Evolutionary conservation across 2,113 vertebrate genomes (phyloP), one percentile per base, ranked within the genome.

Genomic region (Odontesthes bonariensis): DNA sequence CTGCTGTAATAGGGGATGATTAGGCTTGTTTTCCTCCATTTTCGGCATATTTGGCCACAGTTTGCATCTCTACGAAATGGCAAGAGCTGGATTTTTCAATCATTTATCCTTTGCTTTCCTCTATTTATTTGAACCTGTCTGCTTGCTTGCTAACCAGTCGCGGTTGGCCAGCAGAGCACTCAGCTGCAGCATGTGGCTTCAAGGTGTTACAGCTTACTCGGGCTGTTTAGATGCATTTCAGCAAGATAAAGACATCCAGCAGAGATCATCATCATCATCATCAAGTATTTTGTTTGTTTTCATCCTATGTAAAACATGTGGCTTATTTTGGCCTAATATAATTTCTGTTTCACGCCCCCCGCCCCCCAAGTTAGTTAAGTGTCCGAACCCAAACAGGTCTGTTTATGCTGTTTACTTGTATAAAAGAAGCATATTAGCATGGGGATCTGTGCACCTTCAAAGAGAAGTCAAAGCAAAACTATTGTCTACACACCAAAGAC

Each of bases 361-460:
- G 49, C 22, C 14, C 3, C 8, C 10, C 52, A 62, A 57, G 46
- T 58, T 14, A 58, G 55, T 12, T 17, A 42, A 14, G 44, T 33
- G 19, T 22, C 38, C 35, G 31, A 68, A 22, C 6, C 20, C 6
- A 13, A 19, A 19, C 9, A 61, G 46, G 46, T 59, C 1, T 57
- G 38, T 4, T 65, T 42, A 55, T 32, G 22, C 16, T 42, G 13
- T 20, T 42, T 23, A 33, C 68, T 57, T 57, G 23, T 52, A 35
- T 23, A 1, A 69, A 65, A 56, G 14, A 40, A 42, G 3, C 40
- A 71, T 11, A 76, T 69, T 49, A 69, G 44, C 23, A 32, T 40
- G n/a, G 16, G 22, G 68, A 60, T 65, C 6, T 6, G 14, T 49
- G 33, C 63, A 73, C 16, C 55, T 63, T 75, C 32, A 76, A 72